phyloP scores from a whole-genome alignment of 1,140 invertebrate species.

The Streblospio benedicti region DNA sequence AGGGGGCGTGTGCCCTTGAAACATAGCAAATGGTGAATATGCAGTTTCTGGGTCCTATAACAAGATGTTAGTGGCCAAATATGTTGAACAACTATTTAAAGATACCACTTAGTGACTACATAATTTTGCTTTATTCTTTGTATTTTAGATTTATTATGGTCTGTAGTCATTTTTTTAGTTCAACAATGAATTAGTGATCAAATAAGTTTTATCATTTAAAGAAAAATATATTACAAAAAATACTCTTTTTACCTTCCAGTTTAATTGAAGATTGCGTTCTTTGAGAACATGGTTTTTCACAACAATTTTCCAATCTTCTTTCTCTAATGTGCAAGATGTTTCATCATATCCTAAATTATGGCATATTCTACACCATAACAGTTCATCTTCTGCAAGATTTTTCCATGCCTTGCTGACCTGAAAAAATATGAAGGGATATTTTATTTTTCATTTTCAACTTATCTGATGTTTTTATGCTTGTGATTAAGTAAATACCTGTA shows the following conservation, averaged over 20 bases:
- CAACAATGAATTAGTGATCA: background rate
- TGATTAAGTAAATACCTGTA: background rate
- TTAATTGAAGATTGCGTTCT: conserved; percentile 24
- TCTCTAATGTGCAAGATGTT: conserved; percentile 22
- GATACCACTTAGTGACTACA: background rate
- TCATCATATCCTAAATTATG: conserved; percentile 30
- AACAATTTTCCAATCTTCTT: conserved; percentile 32
- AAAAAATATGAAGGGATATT: conserved; percentile 1
- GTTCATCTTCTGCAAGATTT: conserved; percentile 39
- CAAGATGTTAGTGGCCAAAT: too few species aligned
- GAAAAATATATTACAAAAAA: background rate
- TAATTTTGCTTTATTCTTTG: background rate
- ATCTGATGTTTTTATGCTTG: background rate
- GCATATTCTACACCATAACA: conserved; percentile 37
- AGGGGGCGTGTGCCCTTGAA: too few species aligned
- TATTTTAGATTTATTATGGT: background rate
- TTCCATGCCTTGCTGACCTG: conserved; percentile 41
- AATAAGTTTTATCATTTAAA: background rate
- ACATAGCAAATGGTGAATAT: too few species aligned
- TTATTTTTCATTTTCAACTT: too few species aligned
- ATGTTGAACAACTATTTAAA: background rate
- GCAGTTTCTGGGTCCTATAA: too few species aligned
- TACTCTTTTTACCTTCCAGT: conserved; percentile 37
- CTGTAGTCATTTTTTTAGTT: background rate
- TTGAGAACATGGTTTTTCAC: conserved; percentile 26